phyloP scores from a whole-genome alignment of 1,140 invertebrate genomes.

The Cotesia typhae region DNA sequence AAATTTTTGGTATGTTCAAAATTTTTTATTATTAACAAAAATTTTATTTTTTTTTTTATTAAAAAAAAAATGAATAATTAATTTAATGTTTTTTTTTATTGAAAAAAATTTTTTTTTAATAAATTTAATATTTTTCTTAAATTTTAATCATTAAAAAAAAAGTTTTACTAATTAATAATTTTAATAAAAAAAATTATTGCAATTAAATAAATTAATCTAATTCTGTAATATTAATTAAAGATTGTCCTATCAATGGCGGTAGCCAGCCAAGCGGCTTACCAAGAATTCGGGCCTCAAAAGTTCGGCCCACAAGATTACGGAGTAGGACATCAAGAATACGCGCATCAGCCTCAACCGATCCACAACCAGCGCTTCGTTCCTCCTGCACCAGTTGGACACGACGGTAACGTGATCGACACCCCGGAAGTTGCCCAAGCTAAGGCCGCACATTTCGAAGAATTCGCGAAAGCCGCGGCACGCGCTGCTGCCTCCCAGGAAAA shows the following conservation, averaged over 20 bases:
- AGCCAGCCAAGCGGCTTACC: not conserved
- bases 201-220: not conserved
- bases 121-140: no score
- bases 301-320: no score
- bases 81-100: not conserved
- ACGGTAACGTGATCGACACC: conserved; percentile 65
- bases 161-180: no score
- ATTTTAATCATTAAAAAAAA: no score
- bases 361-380: conserved; percentile 51
- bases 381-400: conserved; percentile 68
- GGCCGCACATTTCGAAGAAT: conserved; percentile 64
- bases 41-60: no score
- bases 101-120: not conserved
- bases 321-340: conserved; percentile 50
- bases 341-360: conserved; percentile 39
- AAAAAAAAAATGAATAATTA: no score
- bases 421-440: conserved; percentile 67
- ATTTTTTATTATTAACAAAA: conserved; percentile 39
- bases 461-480: conserved; percentile 59
- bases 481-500: conserved; percentile 52
- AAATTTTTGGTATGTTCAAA: conserved; percentile 50
- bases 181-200: conserved; percentile 39
- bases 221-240: not conserved
- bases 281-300: not conserved
- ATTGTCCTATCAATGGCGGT: no score